These are phyloP conservation scores for Actinia tenebrosa DNA, from an alignment of 64 coral and sea anemone genomes.

Conservation along the genomic window DNA sequence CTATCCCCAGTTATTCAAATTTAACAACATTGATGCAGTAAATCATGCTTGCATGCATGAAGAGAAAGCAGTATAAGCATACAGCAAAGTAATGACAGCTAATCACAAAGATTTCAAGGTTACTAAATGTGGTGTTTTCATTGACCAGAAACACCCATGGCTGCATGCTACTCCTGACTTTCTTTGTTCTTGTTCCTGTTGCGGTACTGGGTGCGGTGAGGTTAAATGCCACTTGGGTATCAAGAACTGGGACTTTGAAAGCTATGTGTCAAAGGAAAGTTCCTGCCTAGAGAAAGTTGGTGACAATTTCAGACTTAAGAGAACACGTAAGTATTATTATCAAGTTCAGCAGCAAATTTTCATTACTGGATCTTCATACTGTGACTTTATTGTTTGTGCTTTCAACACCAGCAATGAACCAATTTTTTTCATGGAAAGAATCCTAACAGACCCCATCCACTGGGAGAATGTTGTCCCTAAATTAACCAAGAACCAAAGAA, in stretches of 20 bases:
- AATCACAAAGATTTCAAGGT: slow-evolving; percentile 44
- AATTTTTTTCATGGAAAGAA: slow-evolving; percentile 40
- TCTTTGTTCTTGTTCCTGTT: slow-evolving; percentile 46
- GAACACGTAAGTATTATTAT: neutral
- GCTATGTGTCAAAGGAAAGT: slow-evolving; percentile 18
- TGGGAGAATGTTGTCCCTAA: slow-evolving; percentile 36
- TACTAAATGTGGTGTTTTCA: slow-evolving; percentile 26
- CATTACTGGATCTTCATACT: neutral
- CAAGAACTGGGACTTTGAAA: slow-evolving; percentile 41
- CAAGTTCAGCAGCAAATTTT: slow-evolving; percentile 2
- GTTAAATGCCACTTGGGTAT: slow-evolving; percentile 48
- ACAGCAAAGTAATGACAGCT: neutral
- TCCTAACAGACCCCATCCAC: slow-evolving; percentile 35
- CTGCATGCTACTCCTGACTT: slow-evolving; percentile 63
- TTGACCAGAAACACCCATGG: slow-evolving; percentile 40
- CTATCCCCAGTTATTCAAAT: slow-evolving; percentile 31
- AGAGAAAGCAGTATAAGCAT: slow-evolving; percentile 32
- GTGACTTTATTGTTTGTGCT: slow-evolving; percentile 39
- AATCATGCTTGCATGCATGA: slow-evolving; percentile 46
- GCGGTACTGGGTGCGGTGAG: slow-evolving; percentile 43
- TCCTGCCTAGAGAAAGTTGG: slow-evolving; percentile 40
- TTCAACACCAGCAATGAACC: neutral
- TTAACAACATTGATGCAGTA: slow-evolving; percentile 7
- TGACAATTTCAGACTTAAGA: slow-evolving; percentile 18
- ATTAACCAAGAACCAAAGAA: neutral